Base-by-base conservation (phyloP, 1,140 invertebrate genomes). In the Eulimnadia texana region DNA sequence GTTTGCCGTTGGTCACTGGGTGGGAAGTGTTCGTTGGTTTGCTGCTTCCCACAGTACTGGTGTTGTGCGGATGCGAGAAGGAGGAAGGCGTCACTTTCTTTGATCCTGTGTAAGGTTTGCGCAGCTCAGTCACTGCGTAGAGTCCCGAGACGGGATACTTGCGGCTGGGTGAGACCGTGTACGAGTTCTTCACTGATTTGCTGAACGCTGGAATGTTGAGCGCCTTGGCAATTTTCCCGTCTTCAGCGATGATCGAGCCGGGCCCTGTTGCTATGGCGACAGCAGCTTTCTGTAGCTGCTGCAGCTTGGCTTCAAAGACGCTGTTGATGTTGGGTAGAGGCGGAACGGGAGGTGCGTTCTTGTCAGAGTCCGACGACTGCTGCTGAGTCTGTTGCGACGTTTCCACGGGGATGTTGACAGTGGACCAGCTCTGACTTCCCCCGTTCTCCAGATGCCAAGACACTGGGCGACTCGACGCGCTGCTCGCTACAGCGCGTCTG, bases 101-200 rank as follows among this genome's bases (percentile, higher is more conserved):
- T 24, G 53, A 53, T 22, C 60, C 60, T 20, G 25, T 22, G 16
- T 50, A 28, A 9, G 55, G 24, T 47, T 61, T 61, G n/a, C 60
- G 29, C 2, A 61, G 28, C 33, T 61, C 60, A 3, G 50, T 61
- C 6, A 61, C 60, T 20, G 60, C 60, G 33, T 61, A 80, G 10
- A 81, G 66, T n/a, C 79, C 80, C 20, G 79, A 80, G 3, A 80
- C 79, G 0, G 80, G 79, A 68, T 82, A 81, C 64, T 82, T 82
- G 10, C 71, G 72, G 52, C 73, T 73, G 47, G 67, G 72, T 9
- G 68, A 68, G 2, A 63, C 57, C 0, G 47, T 57, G 19, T 58
- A 52, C 19, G 55, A 58, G 50, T 63, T 63, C 56, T 59, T 63
- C 16, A 63, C 62, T 58, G 55, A 52, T n/a, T 58, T 59, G 25